phyloP scores from a whole-genome alignment of 2,797 vertebrate genomes.

The Natrix natrix region DNA sequence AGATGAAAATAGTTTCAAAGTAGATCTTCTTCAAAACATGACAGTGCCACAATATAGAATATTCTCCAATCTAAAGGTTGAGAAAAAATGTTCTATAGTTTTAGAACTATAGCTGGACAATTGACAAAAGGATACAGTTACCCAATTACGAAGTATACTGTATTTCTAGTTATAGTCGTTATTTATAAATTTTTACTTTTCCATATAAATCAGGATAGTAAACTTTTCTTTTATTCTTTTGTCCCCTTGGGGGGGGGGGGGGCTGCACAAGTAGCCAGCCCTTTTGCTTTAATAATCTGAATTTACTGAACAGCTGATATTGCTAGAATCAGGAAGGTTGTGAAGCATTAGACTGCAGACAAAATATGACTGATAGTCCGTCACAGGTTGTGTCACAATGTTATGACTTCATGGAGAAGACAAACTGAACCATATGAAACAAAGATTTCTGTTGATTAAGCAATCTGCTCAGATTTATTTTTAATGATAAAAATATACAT shows the following conservation, averaged over 20 bases:
- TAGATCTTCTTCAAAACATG: neutral
- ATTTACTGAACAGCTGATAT: neutral
- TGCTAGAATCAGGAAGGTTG: neutral
- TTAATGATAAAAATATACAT: neutral
- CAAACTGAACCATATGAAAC: neutral
- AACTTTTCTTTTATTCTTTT: neutral
- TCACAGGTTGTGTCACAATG: neutral
- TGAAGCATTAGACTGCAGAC: neutral
- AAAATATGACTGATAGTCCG: neutral
- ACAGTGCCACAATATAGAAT: neutral
- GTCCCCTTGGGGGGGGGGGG: neutral
- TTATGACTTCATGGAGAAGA: neutral
- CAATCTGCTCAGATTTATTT: neutral
- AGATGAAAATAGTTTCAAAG: neutral
- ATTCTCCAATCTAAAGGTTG: neutral
- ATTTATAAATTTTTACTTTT: neutral
- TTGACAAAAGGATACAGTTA: neutral
- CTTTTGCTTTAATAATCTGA: neutral
- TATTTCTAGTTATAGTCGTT: neutral
- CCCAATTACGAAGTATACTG: neutral
- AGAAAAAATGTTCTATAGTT: neutral
- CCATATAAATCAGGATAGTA: neutral
- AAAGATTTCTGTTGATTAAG: slow-evolving; percentile 10
- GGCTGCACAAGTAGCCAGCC: neutral
- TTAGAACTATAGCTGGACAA: neutral